Base-by-base conservation (phyloP, 2,888 invertebrate species). In the Sarcophaga carnaria region DNA sequence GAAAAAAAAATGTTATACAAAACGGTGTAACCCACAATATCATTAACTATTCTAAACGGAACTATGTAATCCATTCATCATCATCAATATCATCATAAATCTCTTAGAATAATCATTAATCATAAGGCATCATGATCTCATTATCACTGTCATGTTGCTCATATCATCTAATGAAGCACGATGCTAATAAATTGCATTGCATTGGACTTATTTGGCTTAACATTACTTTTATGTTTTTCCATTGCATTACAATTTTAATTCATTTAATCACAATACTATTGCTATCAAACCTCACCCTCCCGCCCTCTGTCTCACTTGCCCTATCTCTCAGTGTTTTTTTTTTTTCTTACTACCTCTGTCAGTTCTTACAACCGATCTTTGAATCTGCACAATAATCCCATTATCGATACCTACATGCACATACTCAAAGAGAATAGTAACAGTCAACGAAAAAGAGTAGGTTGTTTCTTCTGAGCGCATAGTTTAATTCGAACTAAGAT, bases 211-310 rank as follows among this genome's bases (percentile, higher is more conserved):
- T 84, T 83, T 69, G 81, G 78, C 67, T 67, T 79, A 66, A 59
- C 66, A 79, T 81, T 63, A 49, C 37, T 74, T 25, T 84, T 81
- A 69, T 84, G 75, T 12, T 82, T 87, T 80, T 79, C 79, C 84
- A 87, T 76, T 76, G 72, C 84, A 87, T 87, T 82, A 79, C 66
- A 62, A 47, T 79, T 54, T 79, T 75, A 66, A 75, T 17, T 54
- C 77, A 74, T 70, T 67, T 25, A 75, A 25, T 78, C 59, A 37
- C 37, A 37, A 37, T 22, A 60, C 45, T 60, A 75, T 17, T 49
- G 49, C 45, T 37, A 37, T 37, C 37, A 10, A 37, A 17, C 47
- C 74, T 66, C 60, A n/a, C 64, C 62, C 74, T 60, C 27, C 22
- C 17, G 14, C 45, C 25, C 17, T 3, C 76, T 22, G 12, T 54